Conservation (phyloP, 2,888 invertebrate genomes). For the Rotaria socialis region DNA sequence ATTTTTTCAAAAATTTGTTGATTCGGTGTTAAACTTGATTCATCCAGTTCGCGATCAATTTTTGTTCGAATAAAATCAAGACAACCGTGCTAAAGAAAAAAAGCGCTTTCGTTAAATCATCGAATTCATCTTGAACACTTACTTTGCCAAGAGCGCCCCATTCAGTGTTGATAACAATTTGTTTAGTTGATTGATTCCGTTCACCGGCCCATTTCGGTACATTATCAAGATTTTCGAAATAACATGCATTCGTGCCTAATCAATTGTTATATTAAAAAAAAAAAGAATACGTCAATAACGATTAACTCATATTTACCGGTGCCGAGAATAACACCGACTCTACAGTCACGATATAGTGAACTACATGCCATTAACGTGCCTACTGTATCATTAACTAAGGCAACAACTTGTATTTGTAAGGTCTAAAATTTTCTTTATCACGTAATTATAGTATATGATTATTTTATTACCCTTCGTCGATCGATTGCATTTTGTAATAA, state of each 20-base stretch:
- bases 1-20: slow-evolving; percentile 65
- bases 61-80: slow-evolving; percentile 78
- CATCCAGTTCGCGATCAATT: slow-evolving; percentile 73
- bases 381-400: slow-evolving; percentile 91
- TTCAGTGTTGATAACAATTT: slow-evolving; percentile 79
- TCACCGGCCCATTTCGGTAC: slow-evolving; percentile 73
- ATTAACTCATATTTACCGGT: slow-evolving; percentile 66
- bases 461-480: slow-evolving; percentile 34
- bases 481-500: slow-evolving; percentile 81
- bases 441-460: not conserved
- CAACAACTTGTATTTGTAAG: slow-evolving; percentile 84
- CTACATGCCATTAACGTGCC: slow-evolving; percentile 97
- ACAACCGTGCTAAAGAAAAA: slow-evolving; percentile 62
- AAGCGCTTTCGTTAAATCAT: no score
- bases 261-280: not conserved
- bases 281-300: not conserved
- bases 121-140: not conserved
- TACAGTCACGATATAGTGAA: slow-evolving; percentile 85
- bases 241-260: slow-evolving; percentile 77
- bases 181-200: slow-evolving; percentile 52
- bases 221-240: slow-evolving; percentile 79
- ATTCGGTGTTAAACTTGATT: slow-evolving; percentile 71
- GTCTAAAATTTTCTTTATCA: slow-evolving; percentile 64
- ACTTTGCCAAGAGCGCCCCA: slow-evolving; percentile 88
- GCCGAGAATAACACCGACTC: slow-evolving; percentile 88